Evolutionary conservation across 2,888 invertebrate genomes (phyloP), one percentile per base, ranked within the genome.

Genomic region (Itoplectis maculator): DNA sequence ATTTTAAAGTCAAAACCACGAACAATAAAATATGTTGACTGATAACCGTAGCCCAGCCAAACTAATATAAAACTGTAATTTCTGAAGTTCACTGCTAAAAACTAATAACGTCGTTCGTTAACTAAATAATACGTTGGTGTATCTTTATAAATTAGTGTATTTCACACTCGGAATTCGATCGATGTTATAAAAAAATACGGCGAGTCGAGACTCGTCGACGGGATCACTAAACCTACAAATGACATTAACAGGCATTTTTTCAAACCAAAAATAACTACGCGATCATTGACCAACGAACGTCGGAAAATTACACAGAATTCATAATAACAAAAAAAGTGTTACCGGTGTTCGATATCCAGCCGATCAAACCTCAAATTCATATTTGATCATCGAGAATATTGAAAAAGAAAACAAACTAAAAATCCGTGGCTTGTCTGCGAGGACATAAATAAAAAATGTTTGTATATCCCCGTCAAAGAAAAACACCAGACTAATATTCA

Each of bases 31-130:
- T 23, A 45, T n/a, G 15, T 70, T 49, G 37, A 56, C n/a, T 59
- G 65, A 40, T 51, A 49, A 11, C 45, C 8, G 47, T 23, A 15
- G 56, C 7, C 7, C 47, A 49, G 0, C 18, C 0, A 69, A 40
- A 54, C 20, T 59, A 40, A 68, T 61, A 20, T 13, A 35, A 56
- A n/a, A 56, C 35, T 18, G 8, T 37, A 3, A 61, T 69, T 35
- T 40, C 29, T 65, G 35, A 59, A 66, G 59, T 23, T 77, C 73
- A 40, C 37, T 63, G 81, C 69, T 78, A 78, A n/a, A n/a, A n/a
- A n/a, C n/a, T n/a, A n/a, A n/a, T n/a, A n/a, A n/a, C n/a, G n/a
- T n/a, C n/a, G n/a, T n/a, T n/a, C n/a, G n/a, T n/a, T n/a, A n/a
- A n/a, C n/a, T n/a, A n/a, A n/a, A n/a, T n/a, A n/a, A n/a, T n/a